Base-by-base conservation (phyloP, 1,140 invertebrate genomes). In the Condylostylus longicornis region DNA sequence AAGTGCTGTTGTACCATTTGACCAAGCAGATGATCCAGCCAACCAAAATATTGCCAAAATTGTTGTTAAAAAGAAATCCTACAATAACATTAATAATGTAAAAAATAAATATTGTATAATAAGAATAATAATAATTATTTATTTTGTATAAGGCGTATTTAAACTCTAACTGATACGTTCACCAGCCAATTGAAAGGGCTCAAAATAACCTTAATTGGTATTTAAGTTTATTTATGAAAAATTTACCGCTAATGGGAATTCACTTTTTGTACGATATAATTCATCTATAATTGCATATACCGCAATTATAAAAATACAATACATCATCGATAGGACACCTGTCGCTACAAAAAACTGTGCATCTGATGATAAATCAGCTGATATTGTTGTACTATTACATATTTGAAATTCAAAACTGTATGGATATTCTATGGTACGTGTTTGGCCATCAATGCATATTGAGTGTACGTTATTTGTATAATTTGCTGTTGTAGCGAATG, bases 341-440 rank as follows among this genome's bases (percentile, higher is more conserved):
- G 74, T 71, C 22, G 75, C 71, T 12, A 80, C 77, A 58, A 72
- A 81, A 61, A 78, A 79, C 52, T 73, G 63, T 0, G 75, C 65
- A 54, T 74, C 67, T 13, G 71, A 67, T 30, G 66, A 69, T 43
- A 67, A 69, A 49, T 74, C 62, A 38, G 65, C 69, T 25, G 35
- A 37, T 21, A 58, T 39, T 31, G 29, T 6, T 19, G 34, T 40
- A 27, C 39, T 45, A 25, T 20, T 37, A 13, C 37, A 33, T 10
- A 32, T 28, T 17, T 22, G 15, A 18, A 9, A 13, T 14, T 5
- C 21, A 33, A 57, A 22, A 33, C 50, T 32, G 33, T 54, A 54
- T 13, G 58, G 55, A 47, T 64, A 54, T 18, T 51, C 43, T 27
- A 50, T 51, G 18, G 41, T 39, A 25, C 47, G 43, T 19, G 15